Conservation (phyloP, 2,888 invertebrate genomes). For the Deilephila elpenor region DNA sequence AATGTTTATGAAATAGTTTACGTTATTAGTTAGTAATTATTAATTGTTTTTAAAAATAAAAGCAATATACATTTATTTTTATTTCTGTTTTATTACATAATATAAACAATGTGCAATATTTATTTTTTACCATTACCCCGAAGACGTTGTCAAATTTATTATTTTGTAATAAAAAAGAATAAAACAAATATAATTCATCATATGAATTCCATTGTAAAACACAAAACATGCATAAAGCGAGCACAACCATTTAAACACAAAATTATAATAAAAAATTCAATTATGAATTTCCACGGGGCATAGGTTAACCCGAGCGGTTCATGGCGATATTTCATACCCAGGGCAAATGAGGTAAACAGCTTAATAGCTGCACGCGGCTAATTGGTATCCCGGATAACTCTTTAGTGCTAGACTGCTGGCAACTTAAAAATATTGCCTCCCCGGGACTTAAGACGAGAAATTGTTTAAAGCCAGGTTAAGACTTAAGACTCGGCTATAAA, state of each 20-base stretch:
- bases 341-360: conserved; percentile 46
- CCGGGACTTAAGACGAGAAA: conserved; percentile 23
- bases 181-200: neutral
- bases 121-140: no score
- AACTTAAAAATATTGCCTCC: conserved; percentile 51
- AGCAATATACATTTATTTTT: no score
- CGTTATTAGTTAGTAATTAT: no score
- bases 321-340: conserved; percentile 49
- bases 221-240: neutral
- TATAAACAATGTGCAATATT: no score
- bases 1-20: no score
- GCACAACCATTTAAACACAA: neutral
- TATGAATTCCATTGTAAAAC: neutral
- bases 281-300: neutral
- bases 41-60: no score
- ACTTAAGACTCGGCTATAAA: conserved; percentile 10
- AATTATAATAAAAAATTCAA: neutral
- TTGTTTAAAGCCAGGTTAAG: conserved; percentile 12
- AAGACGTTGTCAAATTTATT: no score
- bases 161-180: no score
- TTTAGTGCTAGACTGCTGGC: conserved; percentile 40
- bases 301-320: conserved; percentile 44
- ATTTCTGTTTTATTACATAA: no score
- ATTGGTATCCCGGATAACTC: conserved; percentile 48
- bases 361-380: conserved; percentile 48